Base-by-base conservation (phyloP, 1,140 invertebrate species). In the Panulirus ornatus region DNA sequence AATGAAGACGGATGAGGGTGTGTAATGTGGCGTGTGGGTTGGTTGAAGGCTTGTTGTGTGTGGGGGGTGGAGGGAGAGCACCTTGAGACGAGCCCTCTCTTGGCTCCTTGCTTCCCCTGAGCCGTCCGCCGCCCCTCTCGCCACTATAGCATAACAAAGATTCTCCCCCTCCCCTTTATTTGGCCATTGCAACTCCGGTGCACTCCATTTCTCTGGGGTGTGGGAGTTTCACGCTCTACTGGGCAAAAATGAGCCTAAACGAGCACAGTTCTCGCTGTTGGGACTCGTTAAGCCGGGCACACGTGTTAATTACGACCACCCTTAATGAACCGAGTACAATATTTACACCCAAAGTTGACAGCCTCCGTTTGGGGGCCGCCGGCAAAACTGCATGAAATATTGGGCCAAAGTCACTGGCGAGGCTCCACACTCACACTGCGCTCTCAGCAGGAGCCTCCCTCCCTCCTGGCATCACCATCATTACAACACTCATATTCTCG, bases 311-410 rank as follows among this genome's bases (percentile, higher is more conserved):
- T 89, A 89, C 88, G 88, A 89, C 79, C 88, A 89, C 88, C 88
- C 88, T 89, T 89, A 89, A 89, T 89, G 88, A 89, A 89, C 88
- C 88, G 88, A 89, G 88, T 89, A 89, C 88, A 89, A 89, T 89
- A 89, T 89, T 89, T 89, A 89, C 88, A 89, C 88, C 88, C 88
- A 83, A 89, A 89, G 88, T 89, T 89, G 88, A 89, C 88, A 89
- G 88, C 63, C 88, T 89, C 79, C 78, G 88, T 89, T 89, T 89
- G 79, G 88, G 88, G 88, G 76, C 27, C 73, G 85, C 51, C 70
- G 85, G 54, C 47, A 87, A 87, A 87, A 87, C 75, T 87, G 85
- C 85, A 87, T 87, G 85, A 87, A 87, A 87, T 87, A 87, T 87
- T 34, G n/a, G 54, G 38, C n/a, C 70, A 87, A 79, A 87, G 85